These are phyloP conservation scores for Eilema sororculum DNA, from an alignment of 2,888 invertebrate genomes.

Conservation along the genomic window DNA sequence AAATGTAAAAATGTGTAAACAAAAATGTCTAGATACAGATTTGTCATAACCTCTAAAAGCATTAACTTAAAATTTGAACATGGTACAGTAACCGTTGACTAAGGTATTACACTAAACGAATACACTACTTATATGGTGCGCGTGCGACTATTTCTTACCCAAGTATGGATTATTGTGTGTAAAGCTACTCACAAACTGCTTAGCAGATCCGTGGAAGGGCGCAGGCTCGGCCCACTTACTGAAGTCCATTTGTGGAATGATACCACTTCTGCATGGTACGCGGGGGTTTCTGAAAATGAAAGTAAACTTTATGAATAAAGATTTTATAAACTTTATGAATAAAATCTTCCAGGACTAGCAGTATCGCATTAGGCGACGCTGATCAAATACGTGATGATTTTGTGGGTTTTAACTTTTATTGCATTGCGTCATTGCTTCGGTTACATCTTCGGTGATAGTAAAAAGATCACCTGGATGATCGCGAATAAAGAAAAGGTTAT, in stretches of 20 bases:
- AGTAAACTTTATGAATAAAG: neutral
- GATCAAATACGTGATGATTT: neutral
- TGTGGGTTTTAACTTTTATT: too few species aligned
- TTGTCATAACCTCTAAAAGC: conserved; percentile 14
- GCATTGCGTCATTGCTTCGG: neutral
- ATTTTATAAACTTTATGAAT: neutral
- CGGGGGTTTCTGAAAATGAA: conserved; percentile 92
- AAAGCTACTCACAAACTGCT: conserved; percentile 90
- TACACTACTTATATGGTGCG: conserved; percentile 51
- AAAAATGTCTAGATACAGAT: conserved; percentile 18
- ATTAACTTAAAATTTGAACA: conserved; percentile 34
- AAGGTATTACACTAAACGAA: conserved; percentile 54
- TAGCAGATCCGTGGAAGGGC: conserved; percentile 74
- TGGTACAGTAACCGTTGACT: conserved; percentile 56
- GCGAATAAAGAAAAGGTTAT: neutral
- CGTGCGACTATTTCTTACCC: conserved; percentile 79
- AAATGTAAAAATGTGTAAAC: conserved; percentile 37
- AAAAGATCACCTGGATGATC: neutral
- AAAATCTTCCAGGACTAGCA: neutral
- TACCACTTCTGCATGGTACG: conserved; percentile 95
- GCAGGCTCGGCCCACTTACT: conserved; percentile 95
- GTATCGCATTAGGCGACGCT: neutral
- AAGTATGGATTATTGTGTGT: conserved; percentile 83
- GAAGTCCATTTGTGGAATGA: conserved; percentile 95
- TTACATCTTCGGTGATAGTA: neutral